Evolutionary conservation across 2,113 vertebrate species (phyloP).

Genomic region (Neodontobutis hainanensis): DNA sequence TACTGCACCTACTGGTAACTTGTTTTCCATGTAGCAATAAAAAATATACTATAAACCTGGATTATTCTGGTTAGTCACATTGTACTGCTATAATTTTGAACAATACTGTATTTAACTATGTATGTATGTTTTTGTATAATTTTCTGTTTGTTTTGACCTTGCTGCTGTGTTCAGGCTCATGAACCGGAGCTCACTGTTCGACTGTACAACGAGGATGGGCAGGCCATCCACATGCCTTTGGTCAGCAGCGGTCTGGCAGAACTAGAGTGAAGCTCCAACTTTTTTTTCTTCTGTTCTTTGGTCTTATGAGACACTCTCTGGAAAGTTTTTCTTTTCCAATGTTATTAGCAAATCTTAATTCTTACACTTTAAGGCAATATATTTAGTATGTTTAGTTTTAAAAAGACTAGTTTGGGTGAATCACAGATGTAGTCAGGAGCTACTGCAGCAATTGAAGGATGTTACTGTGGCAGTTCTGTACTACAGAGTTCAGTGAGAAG

Average conservation of each 20-base stretch:
- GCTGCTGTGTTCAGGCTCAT: slow-evolving; percentile 66
- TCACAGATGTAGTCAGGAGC: too few relatives aligned
- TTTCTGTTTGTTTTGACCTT: not conserved
- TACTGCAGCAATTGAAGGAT: too few relatives aligned
- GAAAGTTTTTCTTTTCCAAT: not conserved
- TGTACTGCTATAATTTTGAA: too few relatives aligned
- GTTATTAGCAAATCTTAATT: not conserved
- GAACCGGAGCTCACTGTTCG: slow-evolving; percentile 80
- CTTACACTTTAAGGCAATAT: too few relatives aligned
- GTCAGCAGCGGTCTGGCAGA: slow-evolving; percentile 86
- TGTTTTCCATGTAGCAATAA: too few relatives aligned
- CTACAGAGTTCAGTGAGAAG: too few relatives aligned
- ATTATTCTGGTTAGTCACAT: too few relatives aligned
- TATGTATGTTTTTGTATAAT: not conserved
- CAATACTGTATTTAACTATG: not conserved
- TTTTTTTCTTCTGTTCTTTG: slow-evolving; percentile 6
- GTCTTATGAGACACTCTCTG: not conserved
- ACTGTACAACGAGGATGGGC: slow-evolving; percentile 78
- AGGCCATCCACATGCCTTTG: slow-evolving; percentile 82
- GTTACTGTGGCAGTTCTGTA: too few relatives aligned
- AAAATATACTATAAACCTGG: too few relatives aligned
- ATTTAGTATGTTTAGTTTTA: too few relatives aligned
- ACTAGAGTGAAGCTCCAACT: slow-evolving; percentile 55
- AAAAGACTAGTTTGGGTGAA: too few relatives aligned
- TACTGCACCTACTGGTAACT: too few relatives aligned